A percentile compares a stretch with the other conserved stretches of the same genome.
Conservation (phyloP, 2,888 invertebrate species). For the Drosophila rellima region DNA sequence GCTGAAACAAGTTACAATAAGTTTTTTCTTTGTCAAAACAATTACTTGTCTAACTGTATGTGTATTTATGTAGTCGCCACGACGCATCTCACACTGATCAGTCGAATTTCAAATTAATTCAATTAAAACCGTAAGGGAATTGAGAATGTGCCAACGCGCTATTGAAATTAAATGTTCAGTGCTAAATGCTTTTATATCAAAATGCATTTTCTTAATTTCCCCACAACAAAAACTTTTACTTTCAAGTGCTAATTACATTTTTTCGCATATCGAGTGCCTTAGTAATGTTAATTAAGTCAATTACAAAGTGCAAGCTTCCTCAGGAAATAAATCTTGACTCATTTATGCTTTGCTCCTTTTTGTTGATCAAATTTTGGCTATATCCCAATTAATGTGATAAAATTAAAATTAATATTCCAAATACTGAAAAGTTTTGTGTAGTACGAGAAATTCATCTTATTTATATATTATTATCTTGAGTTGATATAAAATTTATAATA, state of each 20-base stretch:
- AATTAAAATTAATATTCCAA: no score
- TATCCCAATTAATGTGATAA: no score
- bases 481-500: no score
- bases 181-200: slow-evolving; percentile 13
- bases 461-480: no score
- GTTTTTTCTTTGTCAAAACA: not conserved
- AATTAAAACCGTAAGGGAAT: slow-evolving; percentile 60
- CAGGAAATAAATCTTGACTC: no score
- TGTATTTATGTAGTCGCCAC: slow-evolving; percentile 24
- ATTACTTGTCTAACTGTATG: not conserved
- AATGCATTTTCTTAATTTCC: slow-evolving; percentile 11
- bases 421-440: not conserved
- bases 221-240: slow-evolving; percentile 39
- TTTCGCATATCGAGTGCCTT: not conserved
- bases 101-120: slow-evolving; percentile 58
- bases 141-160: slow-evolving; percentile 50
- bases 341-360: no score
- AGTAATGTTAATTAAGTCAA: not conserved
- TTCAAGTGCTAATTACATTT: slow-evolving; percentile 32
- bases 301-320: not conserved
- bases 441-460: no score
- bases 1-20: no score
- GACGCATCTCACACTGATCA: slow-evolving; percentile 14
- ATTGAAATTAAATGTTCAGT: slow-evolving; percentile 29
- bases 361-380: no score